Percentiles rank a stretch among this genome's conserved stretches.
phyloP scores from a whole-genome alignment of 2,888 invertebrate species.

The Scaptomyza polygonia region DNA sequence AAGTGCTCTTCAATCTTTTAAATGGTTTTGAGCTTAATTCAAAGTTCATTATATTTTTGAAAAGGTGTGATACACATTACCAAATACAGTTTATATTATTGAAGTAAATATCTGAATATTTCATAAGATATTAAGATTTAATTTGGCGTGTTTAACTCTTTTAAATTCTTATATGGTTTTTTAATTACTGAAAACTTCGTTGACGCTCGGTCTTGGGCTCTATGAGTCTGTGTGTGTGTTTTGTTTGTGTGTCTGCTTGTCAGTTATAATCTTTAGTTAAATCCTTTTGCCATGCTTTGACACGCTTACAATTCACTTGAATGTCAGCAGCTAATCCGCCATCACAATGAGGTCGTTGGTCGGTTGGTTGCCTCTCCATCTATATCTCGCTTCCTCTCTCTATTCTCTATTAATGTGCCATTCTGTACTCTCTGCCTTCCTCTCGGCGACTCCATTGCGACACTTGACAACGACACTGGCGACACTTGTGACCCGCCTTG shows the following conservation, averaged over 20 bases:
- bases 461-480: constrained; percentile 58
- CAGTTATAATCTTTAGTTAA: constrained; percentile 71
- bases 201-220: constrained; percentile 17
- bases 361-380: constrained; percentile 17
- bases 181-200: constrained; percentile 39
- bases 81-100: neutral
- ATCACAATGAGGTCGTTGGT: constrained; percentile 61
- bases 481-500: constrained; percentile 70
- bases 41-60: no score
- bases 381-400: neutral
- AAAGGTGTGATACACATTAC: no score
- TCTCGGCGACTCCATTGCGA: constrained; percentile 48
- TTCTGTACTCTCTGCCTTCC: neutral
- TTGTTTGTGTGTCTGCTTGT: constrained; percentile 25
- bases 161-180: constrained; percentile 4
- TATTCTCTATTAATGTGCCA: neutral
- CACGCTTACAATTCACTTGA: constrained; percentile 78
- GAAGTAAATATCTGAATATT: neutral
- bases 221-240: constrained; percentile 2
- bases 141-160: neutral
- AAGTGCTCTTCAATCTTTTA: constrained; percentile 16
- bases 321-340: constrained; percentile 76
- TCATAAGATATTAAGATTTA: neutral
- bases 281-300: constrained; percentile 76
- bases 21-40: constrained; percentile 14